Evolutionary conservation across 2,888 invertebrate genomes (phyloP).

Genomic region (Gortyna flavago): DNA sequence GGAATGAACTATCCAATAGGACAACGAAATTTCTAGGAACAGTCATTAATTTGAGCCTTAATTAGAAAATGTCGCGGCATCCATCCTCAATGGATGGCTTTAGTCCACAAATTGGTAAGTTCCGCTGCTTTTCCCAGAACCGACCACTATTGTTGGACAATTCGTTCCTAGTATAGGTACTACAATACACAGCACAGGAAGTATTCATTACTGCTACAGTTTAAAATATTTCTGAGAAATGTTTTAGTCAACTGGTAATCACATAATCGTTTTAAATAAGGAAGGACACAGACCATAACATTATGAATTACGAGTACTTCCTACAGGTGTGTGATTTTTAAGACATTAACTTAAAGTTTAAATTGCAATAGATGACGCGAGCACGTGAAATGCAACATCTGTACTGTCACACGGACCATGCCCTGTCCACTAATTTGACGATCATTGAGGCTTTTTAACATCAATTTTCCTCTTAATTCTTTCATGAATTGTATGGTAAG

Average conservation of each 20-base stretch:
- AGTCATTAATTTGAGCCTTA: conserved; percentile 6
- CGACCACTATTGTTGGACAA: background rate
- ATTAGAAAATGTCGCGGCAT: conserved; percentile 14
- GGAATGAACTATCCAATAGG: background rate
- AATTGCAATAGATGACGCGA: background rate
- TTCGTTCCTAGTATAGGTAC: background rate
- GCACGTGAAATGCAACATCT: background rate
- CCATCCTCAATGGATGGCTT: conserved; percentile 14
- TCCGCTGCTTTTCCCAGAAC: conserved; percentile 17
- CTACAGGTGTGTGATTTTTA: background rate
- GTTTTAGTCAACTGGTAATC: background rate
- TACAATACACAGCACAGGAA: conserved; percentile 11
- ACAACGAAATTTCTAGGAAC: conserved; percentile 7
- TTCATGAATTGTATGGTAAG: background rate
- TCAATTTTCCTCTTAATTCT: background rate
- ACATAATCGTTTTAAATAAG: background rate
- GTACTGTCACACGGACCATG: too few species aligned
- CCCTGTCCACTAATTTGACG: background rate
- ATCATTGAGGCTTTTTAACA: background rate
- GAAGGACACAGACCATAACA: background rate
- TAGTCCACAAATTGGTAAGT: conserved; percentile 23
- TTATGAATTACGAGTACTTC: background rate
- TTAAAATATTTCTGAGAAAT: conserved; percentile 4
- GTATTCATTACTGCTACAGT: background rate
- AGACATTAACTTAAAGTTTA: too few species aligned